Evolutionary conservation across 2,888 invertebrate genomes (phyloP).

Genomic region (Drosophila mercatorum): DNA sequence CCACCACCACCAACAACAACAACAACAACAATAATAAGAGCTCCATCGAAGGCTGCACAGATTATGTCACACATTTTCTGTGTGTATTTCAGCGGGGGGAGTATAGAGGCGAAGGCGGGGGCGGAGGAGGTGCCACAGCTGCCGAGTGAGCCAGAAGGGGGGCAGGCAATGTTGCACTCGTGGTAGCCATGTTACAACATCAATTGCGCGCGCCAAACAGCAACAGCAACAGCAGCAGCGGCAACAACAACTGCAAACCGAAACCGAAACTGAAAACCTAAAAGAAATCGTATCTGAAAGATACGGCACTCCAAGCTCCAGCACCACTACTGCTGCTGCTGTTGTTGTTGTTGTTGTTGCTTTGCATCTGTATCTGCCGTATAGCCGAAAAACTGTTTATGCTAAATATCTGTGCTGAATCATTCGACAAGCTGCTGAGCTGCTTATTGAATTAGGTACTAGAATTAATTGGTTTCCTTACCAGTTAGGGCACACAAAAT

Average conservation of each 20-base stretch:
- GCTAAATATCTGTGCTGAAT: constrained; percentile 58
- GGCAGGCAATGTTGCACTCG: constrained; percentile 72
- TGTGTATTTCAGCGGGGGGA: constrained; percentile 71
- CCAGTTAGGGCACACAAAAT: constrained; percentile 5
- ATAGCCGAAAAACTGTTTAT: constrained; percentile 53
- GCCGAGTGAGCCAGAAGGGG: constrained; percentile 15
- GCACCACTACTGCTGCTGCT: constrained; percentile 10
- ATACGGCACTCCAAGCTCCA: constrained; percentile 56
- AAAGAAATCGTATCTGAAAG: constrained; percentile 78
- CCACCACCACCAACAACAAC: constrained; percentile 18
- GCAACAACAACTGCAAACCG: constrained; percentile 34
- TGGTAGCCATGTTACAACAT: constrained; percentile 81
- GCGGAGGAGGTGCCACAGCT: constrained; percentile 20
- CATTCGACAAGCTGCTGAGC: constrained; percentile 40
- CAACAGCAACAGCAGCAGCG: constrained; percentile 41
- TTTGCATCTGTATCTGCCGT: constrained; percentile 46
- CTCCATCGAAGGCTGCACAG: constrained; percentile 77
- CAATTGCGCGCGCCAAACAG: constrained; percentile 80
- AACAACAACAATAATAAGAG: constrained; percentile 28
- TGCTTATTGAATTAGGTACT: constrained; percentile 38
- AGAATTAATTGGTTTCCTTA: constrained; percentile 34
- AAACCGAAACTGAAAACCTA: constrained; percentile 61
- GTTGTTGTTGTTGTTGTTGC: not conserved
- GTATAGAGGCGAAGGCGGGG: constrained; percentile 40
- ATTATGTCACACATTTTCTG: constrained; percentile 76